Evolutionary conservation across 2,797 vertebrate species (phyloP).

Genomic region (Lycodopsis pacificus): DNA sequence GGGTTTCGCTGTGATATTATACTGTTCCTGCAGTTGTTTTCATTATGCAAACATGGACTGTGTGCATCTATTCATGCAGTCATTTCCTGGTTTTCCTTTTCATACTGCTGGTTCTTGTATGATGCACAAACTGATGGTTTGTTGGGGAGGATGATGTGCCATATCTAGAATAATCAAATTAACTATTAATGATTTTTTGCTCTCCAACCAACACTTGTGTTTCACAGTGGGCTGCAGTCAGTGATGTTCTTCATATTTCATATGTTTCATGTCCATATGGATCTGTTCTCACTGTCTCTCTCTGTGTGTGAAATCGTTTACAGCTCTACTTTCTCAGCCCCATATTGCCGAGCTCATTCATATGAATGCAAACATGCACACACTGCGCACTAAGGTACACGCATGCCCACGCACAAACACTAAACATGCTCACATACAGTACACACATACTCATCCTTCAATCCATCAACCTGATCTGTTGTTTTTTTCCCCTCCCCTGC

Average conservation of each 20-base stretch:
- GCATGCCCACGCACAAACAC: constrained; percentile 26
- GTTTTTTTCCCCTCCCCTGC: constrained; percentile 3
- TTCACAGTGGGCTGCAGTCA: constrained; percentile 65
- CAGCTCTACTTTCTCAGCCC: constrained; percentile 69
- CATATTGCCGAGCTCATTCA: constrained; percentile 35
- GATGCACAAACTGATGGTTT: constrained; percentile 56
- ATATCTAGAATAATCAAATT: constrained; percentile 75
- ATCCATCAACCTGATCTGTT: constrained; percentile 47
- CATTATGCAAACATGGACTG: constrained; percentile 71
- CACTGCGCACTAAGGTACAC: not conserved
- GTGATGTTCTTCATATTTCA: constrained; percentile 71
- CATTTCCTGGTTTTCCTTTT: constrained; percentile 38
- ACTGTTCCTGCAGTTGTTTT: constrained; percentile 73
- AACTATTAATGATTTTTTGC: constrained; percentile 78
- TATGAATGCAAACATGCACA: constrained; percentile 34
- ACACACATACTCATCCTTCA: constrained; percentile 50
- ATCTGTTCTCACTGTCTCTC: constrained; percentile 47
- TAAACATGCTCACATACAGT: constrained; percentile 34
- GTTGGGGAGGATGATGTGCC: constrained; percentile 60
- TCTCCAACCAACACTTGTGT: constrained; percentile 67
- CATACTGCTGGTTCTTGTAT: constrained; percentile 52
- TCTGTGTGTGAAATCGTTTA: constrained; percentile 54
- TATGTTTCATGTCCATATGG: constrained; percentile 57
- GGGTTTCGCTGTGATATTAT: constrained; percentile 63
- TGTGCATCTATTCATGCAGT: constrained; percentile 48